These are phyloP conservation scores for Urophycis tenuis DNA, from an alignment of 2,797 vertebrate species.

Conservation along the genomic window DNA sequence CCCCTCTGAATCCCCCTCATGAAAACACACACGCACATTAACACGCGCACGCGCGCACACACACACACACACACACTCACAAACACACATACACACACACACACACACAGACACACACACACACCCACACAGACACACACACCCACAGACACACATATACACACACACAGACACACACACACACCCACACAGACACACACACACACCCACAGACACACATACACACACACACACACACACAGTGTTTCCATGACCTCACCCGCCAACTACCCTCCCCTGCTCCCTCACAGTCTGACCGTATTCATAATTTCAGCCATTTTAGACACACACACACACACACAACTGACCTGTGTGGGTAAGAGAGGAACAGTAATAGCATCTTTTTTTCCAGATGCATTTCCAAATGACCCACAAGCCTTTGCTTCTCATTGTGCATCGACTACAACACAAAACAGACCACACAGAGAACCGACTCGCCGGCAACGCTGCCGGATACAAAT, in stretches of 20 bases:
- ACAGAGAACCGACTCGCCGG: too few species aligned
- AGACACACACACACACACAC: background rate
- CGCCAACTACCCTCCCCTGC: background rate
- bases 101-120: slow-evolving; percentile 14
- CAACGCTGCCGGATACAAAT: background rate
- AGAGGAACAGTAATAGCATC: background rate
- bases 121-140: slow-evolving; percentile 19
- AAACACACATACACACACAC: slow-evolving; percentile 9
- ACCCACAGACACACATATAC: slow-evolving; percentile 2
- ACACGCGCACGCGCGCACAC: background rate
- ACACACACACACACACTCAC: slow-evolving; percentile 4
- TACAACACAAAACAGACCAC: too few species aligned
- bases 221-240: slow-evolving; percentile 4
- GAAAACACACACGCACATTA: slow-evolving; percentile 15
- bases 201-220: slow-evolving; percentile 19
- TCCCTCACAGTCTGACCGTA: background rate
- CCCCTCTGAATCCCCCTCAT: slow-evolving; percentile 6
- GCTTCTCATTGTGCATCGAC: background rate
- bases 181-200: slow-evolving; percentile 13
- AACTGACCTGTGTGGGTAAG: background rate
- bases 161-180: slow-evolving; percentile 7
- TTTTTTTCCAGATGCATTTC: background rate
- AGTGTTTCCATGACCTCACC: background rate
- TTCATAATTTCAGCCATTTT: background rate
- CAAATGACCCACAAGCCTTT: background rate